These are phyloP conservation scores for Syrista parreyssii DNA, from an alignment of 2,888 invertebrate species.

Conservation along the genomic window DNA sequence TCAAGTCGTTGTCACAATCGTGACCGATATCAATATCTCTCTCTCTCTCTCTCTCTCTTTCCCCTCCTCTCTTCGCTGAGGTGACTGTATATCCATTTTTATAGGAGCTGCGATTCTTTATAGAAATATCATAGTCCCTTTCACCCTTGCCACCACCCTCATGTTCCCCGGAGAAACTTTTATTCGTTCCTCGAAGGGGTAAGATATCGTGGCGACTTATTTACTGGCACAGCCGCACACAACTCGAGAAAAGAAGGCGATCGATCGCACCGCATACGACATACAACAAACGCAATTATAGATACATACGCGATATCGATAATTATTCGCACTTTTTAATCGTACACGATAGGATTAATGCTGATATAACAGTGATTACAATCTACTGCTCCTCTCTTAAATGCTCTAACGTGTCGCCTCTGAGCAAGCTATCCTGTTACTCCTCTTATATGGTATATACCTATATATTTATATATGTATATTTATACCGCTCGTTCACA, in stretches of 20 bases:
- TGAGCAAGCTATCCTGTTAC: slow-evolving; percentile 37
- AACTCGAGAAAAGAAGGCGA: neutral
- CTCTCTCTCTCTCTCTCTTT: slow-evolving; percentile 1
- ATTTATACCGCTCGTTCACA: slow-evolving; percentile 1
- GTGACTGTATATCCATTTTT: neutral
- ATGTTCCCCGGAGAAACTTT: neutral
- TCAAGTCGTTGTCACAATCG: neutral
- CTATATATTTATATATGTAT: neutral
- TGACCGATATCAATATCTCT: neutral
- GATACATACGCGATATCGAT: slow-evolving; percentile 19
- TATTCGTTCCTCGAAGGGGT: neutral
- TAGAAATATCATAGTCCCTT: too few species aligned
- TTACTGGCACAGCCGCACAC: neutral
- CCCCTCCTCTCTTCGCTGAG: neutral
- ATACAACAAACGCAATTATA: slow-evolving; percentile 22
- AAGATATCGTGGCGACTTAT: neutral
- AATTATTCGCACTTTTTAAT: slow-evolving; percentile 19
- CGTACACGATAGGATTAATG: slow-evolving; percentile 10
- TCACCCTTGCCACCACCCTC: too few species aligned
- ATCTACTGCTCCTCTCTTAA: slow-evolving; percentile 28
- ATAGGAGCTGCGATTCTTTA: too few species aligned
- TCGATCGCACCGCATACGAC: slow-evolving; percentile 13
- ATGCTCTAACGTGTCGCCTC: slow-evolving; percentile 40
- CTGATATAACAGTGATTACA: slow-evolving; percentile 26
- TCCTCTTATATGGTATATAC: slow-evolving; percentile 26